Base-by-base conservation (phyloP, 2,797 vertebrate genomes). In the Ctenochaetus hawaiiensis region DNA sequence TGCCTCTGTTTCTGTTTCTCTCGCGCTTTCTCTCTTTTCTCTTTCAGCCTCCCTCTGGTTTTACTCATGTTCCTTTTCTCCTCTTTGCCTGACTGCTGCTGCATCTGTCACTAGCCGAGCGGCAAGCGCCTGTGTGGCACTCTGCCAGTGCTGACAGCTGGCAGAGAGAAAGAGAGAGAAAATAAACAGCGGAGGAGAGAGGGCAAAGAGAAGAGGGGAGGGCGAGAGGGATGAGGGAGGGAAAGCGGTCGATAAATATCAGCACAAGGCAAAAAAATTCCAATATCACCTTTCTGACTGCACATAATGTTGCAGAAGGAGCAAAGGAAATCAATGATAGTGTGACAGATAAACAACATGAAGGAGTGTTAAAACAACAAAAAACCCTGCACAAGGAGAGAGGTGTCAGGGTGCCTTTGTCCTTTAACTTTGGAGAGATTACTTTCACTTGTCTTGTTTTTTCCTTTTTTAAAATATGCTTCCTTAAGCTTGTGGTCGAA, bases 91-190 rank as follows among this genome's bases (percentile, higher is more conserved):
- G 62, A 67, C 67, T 86, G 83, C 87, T 39, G 78, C 88, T 81
- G 86, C 90, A 93, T 94, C 90, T 92, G 93, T 94, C 93, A 86
- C 88, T 56, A 77, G 78, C 73, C 22, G 76, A 87, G 87, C 81
- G 52, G 73, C 81, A 20, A 89, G 78, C 59, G 84, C 75, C 81
- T 39, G 69, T 22, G 81, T 90, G 94, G 94, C 91, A 26, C 79
- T 13, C 73, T 81, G 93, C 93, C 94, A 96, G 57, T 1, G 62
- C 77, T 76, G 91, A 93, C 93, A 96, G 93, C 95, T 94, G 92
- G 91, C 84, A 89, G 71, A 78, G 87, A 88, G 86, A 89, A 82
- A 81, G 66, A 72, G 73, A 69, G 71, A 75, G 86, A 65, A 91
- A 91, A 90, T 85, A 89, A 87, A 90, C 47, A 67, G 54, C 4